These are phyloP conservation scores for Macrosiphum euphorbiae DNA, from an alignment of 2,888 invertebrate species.

Conservation along the genomic window DNA sequence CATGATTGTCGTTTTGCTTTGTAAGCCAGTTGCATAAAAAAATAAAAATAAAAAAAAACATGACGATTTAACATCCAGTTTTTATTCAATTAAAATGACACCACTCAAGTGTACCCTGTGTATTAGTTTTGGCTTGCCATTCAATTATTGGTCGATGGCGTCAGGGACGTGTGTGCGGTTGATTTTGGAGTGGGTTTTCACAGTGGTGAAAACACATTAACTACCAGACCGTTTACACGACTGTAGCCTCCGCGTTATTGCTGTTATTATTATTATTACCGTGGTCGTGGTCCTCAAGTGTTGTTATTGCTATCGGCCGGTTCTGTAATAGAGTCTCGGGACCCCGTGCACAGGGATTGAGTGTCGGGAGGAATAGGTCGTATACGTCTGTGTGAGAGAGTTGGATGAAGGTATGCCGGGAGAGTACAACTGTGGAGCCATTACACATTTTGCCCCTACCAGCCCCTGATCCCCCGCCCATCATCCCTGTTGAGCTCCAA, in stretches of 20 bases:
- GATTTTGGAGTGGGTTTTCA: slow-evolving; percentile 16
- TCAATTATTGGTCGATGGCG: slow-evolving; percentile 6
- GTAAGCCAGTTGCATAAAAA: background rate
- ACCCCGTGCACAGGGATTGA: background rate
- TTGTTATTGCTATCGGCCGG: slow-evolving; percentile 43
- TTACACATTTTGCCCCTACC: background rate
- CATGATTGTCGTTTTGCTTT: background rate
- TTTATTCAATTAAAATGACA: slow-evolving; percentile 5
- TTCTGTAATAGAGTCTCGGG: slow-evolving; percentile 41
- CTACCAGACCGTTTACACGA: slow-evolving; percentile 40
- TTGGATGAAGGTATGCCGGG: background rate
- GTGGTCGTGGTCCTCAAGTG: slow-evolving; percentile 12
- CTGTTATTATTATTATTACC: slow-evolving; percentile 35
- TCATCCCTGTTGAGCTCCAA: background rate
- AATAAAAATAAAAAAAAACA: background rate
- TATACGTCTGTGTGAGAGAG: background rate
- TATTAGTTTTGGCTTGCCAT: background rate
- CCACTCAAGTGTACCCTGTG: background rate
- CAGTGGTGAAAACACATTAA: background rate
- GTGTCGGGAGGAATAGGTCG: background rate
- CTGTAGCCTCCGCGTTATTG: background rate
- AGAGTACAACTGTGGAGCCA: background rate
- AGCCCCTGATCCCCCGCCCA: background rate
- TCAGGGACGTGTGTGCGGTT: background rate
- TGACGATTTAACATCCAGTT: background rate